Conservation (phyloP, 2,797 vertebrate species). For the Micropoecilia bifurca region DNA sequence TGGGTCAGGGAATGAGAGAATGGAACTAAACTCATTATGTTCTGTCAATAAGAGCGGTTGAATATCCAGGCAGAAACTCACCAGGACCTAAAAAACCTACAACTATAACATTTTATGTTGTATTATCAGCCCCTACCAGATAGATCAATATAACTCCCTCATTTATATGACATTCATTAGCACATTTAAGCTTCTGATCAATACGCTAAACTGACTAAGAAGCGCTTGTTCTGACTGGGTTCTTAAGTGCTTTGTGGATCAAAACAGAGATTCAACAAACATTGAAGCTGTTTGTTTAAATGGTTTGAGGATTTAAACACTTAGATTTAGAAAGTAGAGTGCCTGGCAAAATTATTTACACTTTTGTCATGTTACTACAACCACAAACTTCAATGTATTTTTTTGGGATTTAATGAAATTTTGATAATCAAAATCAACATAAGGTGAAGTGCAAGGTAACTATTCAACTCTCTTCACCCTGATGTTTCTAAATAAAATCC, state of each 20-base stretch:
- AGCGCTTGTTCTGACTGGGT: neutral
- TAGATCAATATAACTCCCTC: neutral
- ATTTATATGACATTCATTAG: neutral
- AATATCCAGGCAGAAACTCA: neutral
- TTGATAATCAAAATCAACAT: neutral
- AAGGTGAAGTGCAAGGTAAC: neutral
- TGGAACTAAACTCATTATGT: neutral
- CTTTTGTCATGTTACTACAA: neutral
- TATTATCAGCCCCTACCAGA: neutral
- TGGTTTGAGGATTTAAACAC: neutral
- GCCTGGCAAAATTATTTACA: neutral
- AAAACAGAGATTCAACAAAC: neutral
- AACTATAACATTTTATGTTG: neutral
- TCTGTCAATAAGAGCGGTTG: neutral
- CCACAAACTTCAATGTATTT: neutral
- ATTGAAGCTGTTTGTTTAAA: neutral
- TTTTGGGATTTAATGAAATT: neutral
- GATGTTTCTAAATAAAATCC: neutral
- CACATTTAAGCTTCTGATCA: neutral
- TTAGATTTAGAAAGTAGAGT: neutral
- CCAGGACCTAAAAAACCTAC: neutral
- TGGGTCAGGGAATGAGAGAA: neutral
- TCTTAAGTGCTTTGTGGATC: neutral
- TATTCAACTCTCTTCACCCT: neutral
- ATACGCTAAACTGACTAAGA: neutral